phyloP scores from a whole-genome alignment of 2,113 vertebrate species.

The Bos taurus region DNA sequence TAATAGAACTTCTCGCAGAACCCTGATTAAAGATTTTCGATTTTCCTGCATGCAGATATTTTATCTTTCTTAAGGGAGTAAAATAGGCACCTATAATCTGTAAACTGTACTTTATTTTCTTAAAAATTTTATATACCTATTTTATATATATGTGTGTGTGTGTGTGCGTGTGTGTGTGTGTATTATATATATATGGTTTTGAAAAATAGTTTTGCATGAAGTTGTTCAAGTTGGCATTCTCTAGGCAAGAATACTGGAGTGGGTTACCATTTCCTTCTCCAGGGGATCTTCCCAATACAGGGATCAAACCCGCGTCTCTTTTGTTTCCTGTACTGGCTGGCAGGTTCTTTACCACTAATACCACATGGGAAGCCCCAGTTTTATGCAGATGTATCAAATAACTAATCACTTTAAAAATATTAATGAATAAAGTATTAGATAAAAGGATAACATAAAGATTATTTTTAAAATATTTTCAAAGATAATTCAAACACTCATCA shows the following conservation, averaged over 20 bases:
- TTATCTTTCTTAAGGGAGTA: not conserved
- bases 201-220: not conserved
- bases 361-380: not conserved
- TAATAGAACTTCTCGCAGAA: not conserved
- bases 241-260: not conserved
- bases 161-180: accelerated
- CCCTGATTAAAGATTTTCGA: not conserved
- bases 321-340: not conserved
- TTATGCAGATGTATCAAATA: not conserved
- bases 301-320: not conserved
- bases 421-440: not conserved
- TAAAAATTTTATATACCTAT: not conserved
- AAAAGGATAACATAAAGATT: not conserved
- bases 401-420: not conserved
- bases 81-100: not conserved
- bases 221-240: not conserved
- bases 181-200: not conserved
- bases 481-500: not conserved
- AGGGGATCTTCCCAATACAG: not conserved
- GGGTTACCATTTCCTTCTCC: not conserved
- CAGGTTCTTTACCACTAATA: not conserved
- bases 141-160: too few relatives aligned
- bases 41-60: not conserved
- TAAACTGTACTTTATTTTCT: not conserved
- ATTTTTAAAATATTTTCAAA: not conserved